These are phyloP conservation scores for Eurystomus gularis DNA, from an alignment of 2,113 vertebrate genomes.

Conservation along the genomic window DNA sequence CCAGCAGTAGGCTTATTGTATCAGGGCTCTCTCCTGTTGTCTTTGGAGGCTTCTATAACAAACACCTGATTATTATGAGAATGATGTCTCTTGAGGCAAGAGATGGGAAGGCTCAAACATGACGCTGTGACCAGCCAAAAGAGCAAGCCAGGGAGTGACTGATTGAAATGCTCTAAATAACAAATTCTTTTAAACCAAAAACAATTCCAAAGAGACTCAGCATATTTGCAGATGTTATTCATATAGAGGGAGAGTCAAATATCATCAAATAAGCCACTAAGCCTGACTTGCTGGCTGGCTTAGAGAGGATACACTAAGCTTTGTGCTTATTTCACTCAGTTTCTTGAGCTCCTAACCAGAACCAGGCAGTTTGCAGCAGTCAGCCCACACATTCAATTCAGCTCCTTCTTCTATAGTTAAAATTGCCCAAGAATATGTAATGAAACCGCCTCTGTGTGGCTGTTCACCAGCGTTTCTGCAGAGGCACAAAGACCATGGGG, in stretches of 20 bases:
- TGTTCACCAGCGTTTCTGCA: neutral
- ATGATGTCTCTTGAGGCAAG: neutral
- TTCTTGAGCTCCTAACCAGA: slow-evolving; percentile 9
- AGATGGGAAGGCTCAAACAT: neutral
- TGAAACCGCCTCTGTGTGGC: neutral
- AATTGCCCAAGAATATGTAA: neutral
- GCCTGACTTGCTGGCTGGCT: neutral
- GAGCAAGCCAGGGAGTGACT: neutral
- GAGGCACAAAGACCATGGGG: rapidly evolving
- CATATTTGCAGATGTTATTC: slow-evolving; percentile 51
- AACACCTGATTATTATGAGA: neutral
- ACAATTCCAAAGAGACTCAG: slow-evolving; percentile 14
- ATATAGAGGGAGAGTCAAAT: slow-evolving; percentile 34
- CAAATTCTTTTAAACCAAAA: slow-evolving; percentile 36
- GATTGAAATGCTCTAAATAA: slow-evolving; percentile 15
- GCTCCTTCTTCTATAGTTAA: neutral
- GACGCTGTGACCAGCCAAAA: slow-evolving; percentile 1
- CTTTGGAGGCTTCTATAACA: neutral
- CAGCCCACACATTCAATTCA: neutral
- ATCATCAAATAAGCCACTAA: slow-evolving; percentile 32
- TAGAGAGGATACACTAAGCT: neutral
- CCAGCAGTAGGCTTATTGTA: neutral
- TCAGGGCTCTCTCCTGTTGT: neutral
- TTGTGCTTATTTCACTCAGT: neutral
- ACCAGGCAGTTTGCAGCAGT: neutral